Conservation (phyloP, 2,797 vertebrate genomes). For the Anabas testudineus region DNA sequence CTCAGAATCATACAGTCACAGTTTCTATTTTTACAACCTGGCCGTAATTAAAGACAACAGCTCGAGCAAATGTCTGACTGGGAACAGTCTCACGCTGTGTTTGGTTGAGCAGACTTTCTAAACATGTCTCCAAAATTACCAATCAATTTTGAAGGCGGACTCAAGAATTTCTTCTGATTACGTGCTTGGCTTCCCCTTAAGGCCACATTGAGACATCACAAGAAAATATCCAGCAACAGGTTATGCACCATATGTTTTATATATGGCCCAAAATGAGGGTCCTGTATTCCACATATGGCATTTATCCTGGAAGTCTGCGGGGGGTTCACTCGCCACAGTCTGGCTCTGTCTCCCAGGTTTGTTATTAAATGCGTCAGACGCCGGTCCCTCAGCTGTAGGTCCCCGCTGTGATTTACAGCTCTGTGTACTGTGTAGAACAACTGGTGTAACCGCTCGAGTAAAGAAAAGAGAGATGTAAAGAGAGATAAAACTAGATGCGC, state of each 20-base stretch:
- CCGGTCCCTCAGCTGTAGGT: conserved; percentile 23
- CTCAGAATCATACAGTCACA: conserved; percentile 66
- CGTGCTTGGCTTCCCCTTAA: conserved; percentile 48
- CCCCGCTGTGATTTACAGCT: neutral
- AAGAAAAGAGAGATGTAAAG: neutral
- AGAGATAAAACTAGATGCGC: neutral
- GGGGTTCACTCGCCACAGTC: conserved; percentile 37
- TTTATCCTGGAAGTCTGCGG: conserved; percentile 29
- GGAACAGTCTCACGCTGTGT: conserved; percentile 62
- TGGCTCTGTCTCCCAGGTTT: neutral
- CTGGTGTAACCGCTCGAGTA: conserved; percentile 13
- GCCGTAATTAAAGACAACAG: conserved; percentile 77
- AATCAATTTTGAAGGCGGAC: conserved; percentile 63
- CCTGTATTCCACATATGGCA: conserved; percentile 4
- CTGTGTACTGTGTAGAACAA: neutral
- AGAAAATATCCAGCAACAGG: conserved; percentile 40
- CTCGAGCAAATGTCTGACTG: conserved; percentile 55
- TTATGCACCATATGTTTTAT: conserved; percentile 28
- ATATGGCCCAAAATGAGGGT: conserved; percentile 18
- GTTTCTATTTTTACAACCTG: conserved; percentile 66
- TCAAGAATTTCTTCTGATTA: conserved; percentile 72
- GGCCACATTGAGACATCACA: conserved; percentile 62
- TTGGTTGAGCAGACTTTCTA: conserved; percentile 53
- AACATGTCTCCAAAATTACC: conserved; percentile 65
- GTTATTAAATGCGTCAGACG: conserved; percentile 54